Conservation (phyloP, 2,113 vertebrate genomes). For the Crotophaga sulcirostris region DNA sequence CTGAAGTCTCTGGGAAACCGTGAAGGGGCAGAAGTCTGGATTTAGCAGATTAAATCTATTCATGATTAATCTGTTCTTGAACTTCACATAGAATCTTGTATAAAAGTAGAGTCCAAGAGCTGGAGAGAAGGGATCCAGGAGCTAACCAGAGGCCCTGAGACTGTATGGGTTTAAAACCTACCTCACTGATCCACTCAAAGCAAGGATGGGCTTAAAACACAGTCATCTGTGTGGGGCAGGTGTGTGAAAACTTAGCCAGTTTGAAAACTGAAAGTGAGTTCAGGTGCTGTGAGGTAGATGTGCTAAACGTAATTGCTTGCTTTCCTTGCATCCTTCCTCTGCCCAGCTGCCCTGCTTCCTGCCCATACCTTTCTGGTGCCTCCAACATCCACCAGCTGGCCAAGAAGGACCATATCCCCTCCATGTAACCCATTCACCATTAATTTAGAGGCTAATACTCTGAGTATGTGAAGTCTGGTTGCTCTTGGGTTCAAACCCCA, state of each 20-base stretch:
- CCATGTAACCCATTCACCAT: accelerated
- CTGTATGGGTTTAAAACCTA: not conserved
- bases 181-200: not conserved
- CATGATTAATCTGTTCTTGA: not conserved
- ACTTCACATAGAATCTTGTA: not conserved
- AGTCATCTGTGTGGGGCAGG: not conserved
- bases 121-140: not conserved
- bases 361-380: not conserved
- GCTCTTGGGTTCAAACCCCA: not conserved
- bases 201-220: not conserved
- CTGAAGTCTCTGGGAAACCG: not conserved
- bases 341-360: not conserved
- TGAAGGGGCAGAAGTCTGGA: not conserved
- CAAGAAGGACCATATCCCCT: not conserved
- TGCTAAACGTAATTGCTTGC: not conserved
- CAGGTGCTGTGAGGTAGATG: not conserved
- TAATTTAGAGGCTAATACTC: not conserved
- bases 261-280: not conserved
- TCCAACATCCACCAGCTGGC: not conserved
- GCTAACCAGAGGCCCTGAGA: not conserved
- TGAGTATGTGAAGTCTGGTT: not conserved
- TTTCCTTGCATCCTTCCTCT: not conserved
- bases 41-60: not conserved
- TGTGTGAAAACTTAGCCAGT: not conserved
- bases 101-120: not conserved